These are phyloP conservation scores for Cephus spinipes DNA, from an alignment of 2,888 invertebrate genomes.

Conservation along the genomic window DNA sequence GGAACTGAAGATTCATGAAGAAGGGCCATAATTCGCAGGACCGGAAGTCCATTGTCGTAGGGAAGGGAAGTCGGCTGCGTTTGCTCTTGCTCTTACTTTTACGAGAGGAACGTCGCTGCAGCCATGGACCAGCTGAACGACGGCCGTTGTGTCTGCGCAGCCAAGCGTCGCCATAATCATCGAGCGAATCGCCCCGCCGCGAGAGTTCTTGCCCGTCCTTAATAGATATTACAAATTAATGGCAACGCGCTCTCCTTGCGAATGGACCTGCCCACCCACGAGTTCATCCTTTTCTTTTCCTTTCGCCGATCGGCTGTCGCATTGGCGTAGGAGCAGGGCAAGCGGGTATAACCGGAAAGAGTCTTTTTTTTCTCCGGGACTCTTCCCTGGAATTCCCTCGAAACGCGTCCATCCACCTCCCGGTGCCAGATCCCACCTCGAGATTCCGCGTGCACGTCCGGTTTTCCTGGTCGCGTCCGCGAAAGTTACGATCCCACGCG, in stretches of 20 bases:
- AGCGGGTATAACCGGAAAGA: background rate
- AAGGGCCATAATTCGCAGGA: background rate
- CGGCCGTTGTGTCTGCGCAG: conserved; percentile 7
- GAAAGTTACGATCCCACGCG: background rate
- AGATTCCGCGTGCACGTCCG: background rate
- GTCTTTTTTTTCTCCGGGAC: background rate
- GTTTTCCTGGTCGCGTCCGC: background rate
- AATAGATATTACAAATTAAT: conserved; percentile 11
- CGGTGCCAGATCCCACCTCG: background rate
- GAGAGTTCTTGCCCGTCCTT: conserved; percentile 10
- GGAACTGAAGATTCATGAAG: background rate
- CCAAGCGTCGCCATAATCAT: conserved; percentile 4
- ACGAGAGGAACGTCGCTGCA: background rate
- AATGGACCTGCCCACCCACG: background rate
- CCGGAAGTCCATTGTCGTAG: background rate
- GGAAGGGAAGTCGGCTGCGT: background rate
- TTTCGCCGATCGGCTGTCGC: background rate
- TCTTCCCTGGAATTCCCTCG: background rate
- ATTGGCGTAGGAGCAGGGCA: no score
- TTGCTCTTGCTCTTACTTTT: background rate
- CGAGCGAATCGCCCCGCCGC: background rate
- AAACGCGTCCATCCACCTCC: background rate
- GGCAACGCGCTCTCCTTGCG: background rate
- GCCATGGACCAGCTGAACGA: background rate
- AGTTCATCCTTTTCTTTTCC: background rate